Percentiles rank a stretch among this genome's conserved stretches.
Evolutionary conservation across 2,888 invertebrate species (phyloP).

Genomic region (Noctua pronuba): DNA sequence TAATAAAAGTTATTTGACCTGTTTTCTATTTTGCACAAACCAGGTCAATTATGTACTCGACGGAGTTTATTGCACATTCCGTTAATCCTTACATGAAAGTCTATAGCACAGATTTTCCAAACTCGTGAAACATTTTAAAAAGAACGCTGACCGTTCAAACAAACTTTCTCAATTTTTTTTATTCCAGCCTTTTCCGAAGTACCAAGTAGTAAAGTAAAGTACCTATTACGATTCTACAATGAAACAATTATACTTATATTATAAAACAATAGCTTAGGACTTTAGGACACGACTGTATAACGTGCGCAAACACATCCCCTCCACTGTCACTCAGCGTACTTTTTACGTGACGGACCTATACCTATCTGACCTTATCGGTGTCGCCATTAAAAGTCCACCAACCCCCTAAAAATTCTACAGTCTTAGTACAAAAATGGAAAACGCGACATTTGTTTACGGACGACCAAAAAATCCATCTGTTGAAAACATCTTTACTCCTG

Average conservation of each 20-base stretch:
- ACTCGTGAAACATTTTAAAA: slow-evolving; percentile 28
- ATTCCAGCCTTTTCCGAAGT: no score
- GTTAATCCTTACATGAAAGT: slow-evolving; percentile 16
- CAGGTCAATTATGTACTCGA: slow-evolving; percentile 24
- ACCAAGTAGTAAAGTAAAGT: no score
- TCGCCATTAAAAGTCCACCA: slow-evolving; percentile 20
- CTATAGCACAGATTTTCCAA: background rate
- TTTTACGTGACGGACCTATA: no score
- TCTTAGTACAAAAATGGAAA: slow-evolving; percentile 48
- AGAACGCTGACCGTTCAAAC: no score
- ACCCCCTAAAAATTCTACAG: slow-evolving; percentile 28
- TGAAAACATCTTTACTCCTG: slow-evolving; percentile 72
- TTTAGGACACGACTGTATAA: no score
- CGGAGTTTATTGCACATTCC: slow-evolving; percentile 37
- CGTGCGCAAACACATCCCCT: no score
- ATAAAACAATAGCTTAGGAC: no score
- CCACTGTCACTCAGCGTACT: no score
- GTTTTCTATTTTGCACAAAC: slow-evolving; percentile 29
- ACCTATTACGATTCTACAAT: no score
- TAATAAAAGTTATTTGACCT: slow-evolving; percentile 35
- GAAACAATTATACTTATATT: no score
- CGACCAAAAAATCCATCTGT: slow-evolving; percentile 63
- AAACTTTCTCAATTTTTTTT: no score
- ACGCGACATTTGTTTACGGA: slow-evolving; percentile 51
- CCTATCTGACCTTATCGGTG: slow-evolving; percentile 4